A percentile compares a stretch with the other conserved stretches of the same genome.
phyloP scores from a whole-genome alignment of 2,888 invertebrate genomes.

The Melanotus villosus region DNA sequence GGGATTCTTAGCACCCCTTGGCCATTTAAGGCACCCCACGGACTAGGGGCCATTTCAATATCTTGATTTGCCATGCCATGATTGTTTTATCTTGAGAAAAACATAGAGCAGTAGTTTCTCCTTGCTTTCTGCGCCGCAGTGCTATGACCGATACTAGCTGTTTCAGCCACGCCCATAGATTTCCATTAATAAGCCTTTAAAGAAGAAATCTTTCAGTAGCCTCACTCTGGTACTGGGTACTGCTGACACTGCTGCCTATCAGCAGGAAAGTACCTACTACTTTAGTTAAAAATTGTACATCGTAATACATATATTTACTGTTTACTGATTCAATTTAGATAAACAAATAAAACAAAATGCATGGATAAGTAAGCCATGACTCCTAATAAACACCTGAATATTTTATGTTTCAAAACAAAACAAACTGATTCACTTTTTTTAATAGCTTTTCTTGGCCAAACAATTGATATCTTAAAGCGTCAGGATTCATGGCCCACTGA shows the following conservation, averaged over 20 bases:
- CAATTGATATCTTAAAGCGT: too few species aligned
- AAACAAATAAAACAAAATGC: too few species aligned
- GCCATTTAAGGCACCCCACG: background rate
- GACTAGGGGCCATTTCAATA: background rate
- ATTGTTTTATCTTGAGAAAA: background rate
- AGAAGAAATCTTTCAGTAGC: slow-evolving; percentile 2
- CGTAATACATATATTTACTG: too few species aligned
- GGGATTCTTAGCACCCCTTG: background rate
- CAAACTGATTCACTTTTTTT: too few species aligned
- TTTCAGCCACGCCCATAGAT: background rate
- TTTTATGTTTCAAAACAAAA: too few species aligned
- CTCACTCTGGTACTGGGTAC: background rate
- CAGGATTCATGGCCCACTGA: too few species aligned
- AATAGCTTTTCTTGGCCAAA: too few species aligned
- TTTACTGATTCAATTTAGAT: too few species aligned
- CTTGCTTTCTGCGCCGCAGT: slow-evolving; percentile 31
- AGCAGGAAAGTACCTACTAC: too few species aligned
- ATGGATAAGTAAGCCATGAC: too few species aligned
- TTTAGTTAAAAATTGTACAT: too few species aligned
- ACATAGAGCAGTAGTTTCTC: background rate
- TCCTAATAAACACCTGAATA: too few species aligned
- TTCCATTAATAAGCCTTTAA: slow-evolving; percentile 4
- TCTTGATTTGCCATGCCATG: background rate
- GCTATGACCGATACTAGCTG: background rate
- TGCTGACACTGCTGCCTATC: background rate